Conservation (phyloP, 2,797 vertebrate species). For the Phalloptychus januarius region DNA sequence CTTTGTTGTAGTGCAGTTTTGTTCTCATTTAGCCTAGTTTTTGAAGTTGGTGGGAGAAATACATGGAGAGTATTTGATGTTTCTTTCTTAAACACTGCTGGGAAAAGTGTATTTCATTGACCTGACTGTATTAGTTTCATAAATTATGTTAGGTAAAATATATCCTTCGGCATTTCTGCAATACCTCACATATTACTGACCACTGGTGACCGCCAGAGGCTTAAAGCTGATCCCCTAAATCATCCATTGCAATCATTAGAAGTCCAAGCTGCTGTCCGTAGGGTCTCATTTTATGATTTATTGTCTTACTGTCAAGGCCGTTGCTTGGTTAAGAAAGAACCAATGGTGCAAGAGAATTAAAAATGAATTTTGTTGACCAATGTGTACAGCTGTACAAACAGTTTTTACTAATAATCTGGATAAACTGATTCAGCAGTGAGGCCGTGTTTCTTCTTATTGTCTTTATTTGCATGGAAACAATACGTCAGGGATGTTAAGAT, state of each 20-base stretch:
- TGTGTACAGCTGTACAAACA: conserved; percentile 5
- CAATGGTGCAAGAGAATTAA: conserved; percentile 7
- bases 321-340: conserved; percentile 4
- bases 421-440: conserved; percentile 8
- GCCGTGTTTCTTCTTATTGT: conserved; percentile 18
- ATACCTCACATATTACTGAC: not conserved
- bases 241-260: conserved; percentile 7
- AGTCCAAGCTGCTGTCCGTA: conserved; percentile 23
- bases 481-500: conserved; percentile 30
- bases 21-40: conserved; percentile 42
- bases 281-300: conserved; percentile 16
- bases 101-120: conserved; percentile 14
- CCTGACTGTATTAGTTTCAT: not conserved
- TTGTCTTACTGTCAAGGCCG: conserved; percentile 2
- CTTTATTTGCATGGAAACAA: conserved; percentile 19
- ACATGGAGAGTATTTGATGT: conserved; percentile 3
- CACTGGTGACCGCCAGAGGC: not conserved
- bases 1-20: conserved; percentile 36
- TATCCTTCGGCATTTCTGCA: not conserved
- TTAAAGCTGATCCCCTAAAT: conserved; percentile 11
- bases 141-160: conserved; percentile 7
- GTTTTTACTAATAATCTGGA: conserved; percentile 14
- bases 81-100: not conserved
- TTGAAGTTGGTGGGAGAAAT: conserved; percentile 19
- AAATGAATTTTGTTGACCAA: conserved; percentile 8